Conservation (phyloP, 1,140 invertebrate genomes). For the Drosophila willistoni region DNA sequence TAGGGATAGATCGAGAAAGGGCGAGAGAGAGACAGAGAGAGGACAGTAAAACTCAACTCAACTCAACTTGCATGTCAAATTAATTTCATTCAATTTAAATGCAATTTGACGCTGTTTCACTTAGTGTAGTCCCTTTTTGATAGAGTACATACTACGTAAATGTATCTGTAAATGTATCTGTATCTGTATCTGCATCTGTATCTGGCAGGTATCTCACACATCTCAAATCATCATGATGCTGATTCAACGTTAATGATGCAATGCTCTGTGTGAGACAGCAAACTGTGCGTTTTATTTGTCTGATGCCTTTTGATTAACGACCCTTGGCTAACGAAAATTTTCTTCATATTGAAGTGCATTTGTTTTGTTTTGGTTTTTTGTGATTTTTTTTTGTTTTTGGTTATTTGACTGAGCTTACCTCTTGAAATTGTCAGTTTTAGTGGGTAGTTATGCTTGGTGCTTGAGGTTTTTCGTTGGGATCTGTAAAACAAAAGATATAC, state of each 20-base stretch:
- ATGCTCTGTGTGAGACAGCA: constrained; percentile 63
- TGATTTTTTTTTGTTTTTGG: neutral
- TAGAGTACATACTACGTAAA: constrained; percentile 14
- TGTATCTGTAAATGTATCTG: constrained; percentile 33
- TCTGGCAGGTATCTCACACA: constrained; percentile 58
- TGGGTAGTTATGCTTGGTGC: constrained; percentile 29
- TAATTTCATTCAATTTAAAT: constrained; percentile 80
- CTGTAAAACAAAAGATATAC: constrained; percentile 46
- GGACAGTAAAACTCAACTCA: constrained; percentile 54
- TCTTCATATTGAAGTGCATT: constrained; percentile 35
- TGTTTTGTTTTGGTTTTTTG: constrained; percentile 26
- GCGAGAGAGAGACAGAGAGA: constrained; percentile 17
- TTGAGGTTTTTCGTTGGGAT: constrained; percentile 61
- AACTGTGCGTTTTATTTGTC: constrained; percentile 71
- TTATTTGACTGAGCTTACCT: constrained; percentile 46
- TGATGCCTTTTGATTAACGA: constrained; percentile 73
- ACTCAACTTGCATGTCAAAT: constrained; percentile 76
- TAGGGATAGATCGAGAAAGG: constrained; percentile 4
- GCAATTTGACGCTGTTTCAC: constrained; percentile 78
- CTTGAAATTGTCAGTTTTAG: constrained; percentile 44
- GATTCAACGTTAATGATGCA: constrained; percentile 72
- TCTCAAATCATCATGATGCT: constrained; percentile 26
- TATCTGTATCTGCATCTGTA: constrained; percentile 48
- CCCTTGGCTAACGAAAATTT: constrained; percentile 53
- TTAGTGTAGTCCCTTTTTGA: constrained; percentile 43